Evolutionary conservation across 1,140 invertebrate genomes (phyloP).

Genomic region (Temnothorax curvispinosus): DNA sequence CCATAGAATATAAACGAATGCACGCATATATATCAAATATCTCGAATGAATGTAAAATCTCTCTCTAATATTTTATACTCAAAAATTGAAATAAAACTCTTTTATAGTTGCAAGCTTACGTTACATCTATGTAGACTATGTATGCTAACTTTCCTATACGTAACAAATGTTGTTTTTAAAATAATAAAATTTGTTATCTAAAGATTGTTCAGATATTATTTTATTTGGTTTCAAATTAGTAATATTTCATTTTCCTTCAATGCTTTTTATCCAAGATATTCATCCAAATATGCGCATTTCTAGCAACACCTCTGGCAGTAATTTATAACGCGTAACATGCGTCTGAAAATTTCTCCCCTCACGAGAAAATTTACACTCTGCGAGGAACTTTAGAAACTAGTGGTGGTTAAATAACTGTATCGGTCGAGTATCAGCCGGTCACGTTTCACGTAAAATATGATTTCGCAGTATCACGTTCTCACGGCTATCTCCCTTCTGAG

Average conservation of each 20-base stretch:
- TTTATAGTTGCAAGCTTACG: not conserved
- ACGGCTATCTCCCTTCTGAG: not conserved
- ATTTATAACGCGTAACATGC: slow-evolving; percentile 33
- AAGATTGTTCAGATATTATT: not conserved
- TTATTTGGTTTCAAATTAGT: not conserved
- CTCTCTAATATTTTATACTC: not conserved
- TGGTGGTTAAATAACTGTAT: slow-evolving; percentile 16
- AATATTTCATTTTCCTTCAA: not conserved
- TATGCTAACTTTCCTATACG: not conserved
- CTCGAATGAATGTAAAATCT: not conserved
- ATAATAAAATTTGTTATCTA: not conserved
- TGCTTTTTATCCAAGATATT: not conserved
- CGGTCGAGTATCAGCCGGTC: not conserved
- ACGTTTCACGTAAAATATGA: slow-evolving; percentile 39
- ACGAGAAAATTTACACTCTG: slow-evolving; percentile 6
- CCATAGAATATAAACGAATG: not conserved
- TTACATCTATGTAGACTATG: not conserved
- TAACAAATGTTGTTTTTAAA: not conserved
- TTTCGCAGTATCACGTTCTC: not conserved
- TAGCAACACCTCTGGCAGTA: not conserved
- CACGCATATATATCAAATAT: not conserved
- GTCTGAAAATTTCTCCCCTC: slow-evolving; percentile 24
- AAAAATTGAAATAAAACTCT: slow-evolving; percentile 7
- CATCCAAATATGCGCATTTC: slow-evolving; percentile 24
- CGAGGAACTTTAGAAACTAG: not conserved